Percentiles rank a stretch among this genome's conserved stretches.
These are phyloP conservation scores for Cactoblastis cactorum DNA, from an alignment of 2,888 invertebrate species.

Conservation along the genomic window DNA sequence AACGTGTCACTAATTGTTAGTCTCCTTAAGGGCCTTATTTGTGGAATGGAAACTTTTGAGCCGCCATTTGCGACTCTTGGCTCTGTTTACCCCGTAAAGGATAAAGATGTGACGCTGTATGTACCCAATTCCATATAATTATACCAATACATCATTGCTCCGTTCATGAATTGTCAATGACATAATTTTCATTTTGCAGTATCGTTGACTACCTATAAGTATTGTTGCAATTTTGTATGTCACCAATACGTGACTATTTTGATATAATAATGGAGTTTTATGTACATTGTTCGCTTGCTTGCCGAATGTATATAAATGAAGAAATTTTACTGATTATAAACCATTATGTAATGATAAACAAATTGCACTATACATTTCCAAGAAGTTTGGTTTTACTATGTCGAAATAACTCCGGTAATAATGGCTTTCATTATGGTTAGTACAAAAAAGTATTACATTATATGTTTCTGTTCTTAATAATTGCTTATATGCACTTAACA, in stretches of 20 bases:
- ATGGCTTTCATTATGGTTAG: background rate
- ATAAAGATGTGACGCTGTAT: too few species aligned
- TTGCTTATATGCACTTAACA: too few species aligned
- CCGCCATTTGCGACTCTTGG: too few species aligned
- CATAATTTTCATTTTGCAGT: constrained; percentile 8
- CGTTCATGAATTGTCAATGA: constrained; percentile 4
- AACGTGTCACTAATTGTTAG: too few species aligned
- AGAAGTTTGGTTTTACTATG: background rate
- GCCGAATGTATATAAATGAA: background rate
- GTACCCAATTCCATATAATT: background rate
- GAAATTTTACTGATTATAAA: background rate
- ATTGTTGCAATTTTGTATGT: background rate
- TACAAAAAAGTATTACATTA: too few species aligned
- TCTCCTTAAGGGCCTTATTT: too few species aligned
- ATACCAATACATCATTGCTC: too few species aligned
- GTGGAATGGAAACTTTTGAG: too few species aligned
- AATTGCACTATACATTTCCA: background rate
- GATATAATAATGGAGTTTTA: constrained; percentile 4
- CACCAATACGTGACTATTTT: constrained; percentile 5
- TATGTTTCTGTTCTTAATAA: too few species aligned
- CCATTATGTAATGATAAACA: constrained; percentile 9
- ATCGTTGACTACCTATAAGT: too few species aligned
- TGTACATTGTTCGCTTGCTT: background rate
- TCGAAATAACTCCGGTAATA: background rate
- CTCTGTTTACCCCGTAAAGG: too few species aligned